A percentile compares a stretch with the other conserved stretches of the same genome.
Conservation (phyloP, 2,113 vertebrate species). For the Megaptera novaeangliae region DNA sequence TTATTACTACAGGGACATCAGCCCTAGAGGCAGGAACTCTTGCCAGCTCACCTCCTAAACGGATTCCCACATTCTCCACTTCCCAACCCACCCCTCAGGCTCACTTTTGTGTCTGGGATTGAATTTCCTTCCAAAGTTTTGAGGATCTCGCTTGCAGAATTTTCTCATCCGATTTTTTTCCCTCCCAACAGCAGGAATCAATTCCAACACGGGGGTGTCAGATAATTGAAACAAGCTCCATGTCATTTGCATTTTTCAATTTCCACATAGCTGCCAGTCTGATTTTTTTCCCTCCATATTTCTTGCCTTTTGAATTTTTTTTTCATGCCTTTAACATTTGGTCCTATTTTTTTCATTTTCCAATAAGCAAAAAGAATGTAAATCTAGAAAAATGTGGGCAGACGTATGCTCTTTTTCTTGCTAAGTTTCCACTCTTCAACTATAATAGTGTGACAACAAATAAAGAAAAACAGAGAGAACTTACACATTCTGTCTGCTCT, state of each 20-base stretch:
- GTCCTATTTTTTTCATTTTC: not conserved
- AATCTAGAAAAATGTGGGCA: not conserved
- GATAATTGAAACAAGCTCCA: not conserved
- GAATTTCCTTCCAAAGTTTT: not conserved
- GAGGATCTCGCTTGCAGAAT: too few relatives aligned
- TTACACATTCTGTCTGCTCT: not conserved
- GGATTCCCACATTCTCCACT: not conserved
- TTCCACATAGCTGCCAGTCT: not conserved
- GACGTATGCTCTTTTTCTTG: not conserved
- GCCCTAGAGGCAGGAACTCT: accelerated
- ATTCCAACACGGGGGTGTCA: not conserved
- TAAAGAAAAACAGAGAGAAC: not conserved
- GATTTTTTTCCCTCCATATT: not conserved
- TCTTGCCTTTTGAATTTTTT: not conserved
- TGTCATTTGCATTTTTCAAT: not conserved
- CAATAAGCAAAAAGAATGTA: constrained; percentile 15
- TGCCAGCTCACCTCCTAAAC: accelerated
- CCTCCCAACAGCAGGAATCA: not conserved
- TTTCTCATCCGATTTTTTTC: not conserved
- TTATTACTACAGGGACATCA: not conserved
- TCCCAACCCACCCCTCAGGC: not conserved
- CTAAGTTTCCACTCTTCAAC: not conserved
- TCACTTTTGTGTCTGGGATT: not conserved
- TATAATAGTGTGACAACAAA: not conserved
- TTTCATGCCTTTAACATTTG: not conserved